Conservation (phyloP, 2,888 invertebrate genomes). For the Ganaspis brasiliensis region DNA sequence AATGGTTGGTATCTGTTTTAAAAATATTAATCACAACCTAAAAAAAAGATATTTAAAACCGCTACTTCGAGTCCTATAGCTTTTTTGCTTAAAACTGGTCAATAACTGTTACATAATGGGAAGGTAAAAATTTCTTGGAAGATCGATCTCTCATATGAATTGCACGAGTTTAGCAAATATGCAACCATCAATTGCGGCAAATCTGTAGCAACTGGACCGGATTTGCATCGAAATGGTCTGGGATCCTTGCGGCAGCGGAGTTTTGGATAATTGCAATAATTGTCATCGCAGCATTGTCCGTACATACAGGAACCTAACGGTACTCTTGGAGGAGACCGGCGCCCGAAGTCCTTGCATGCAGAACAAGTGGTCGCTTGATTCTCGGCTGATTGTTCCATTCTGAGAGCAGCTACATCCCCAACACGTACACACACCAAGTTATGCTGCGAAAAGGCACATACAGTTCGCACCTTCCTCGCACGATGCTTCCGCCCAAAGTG, state of each 20-base stretch:
- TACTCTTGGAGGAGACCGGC: slow-evolving; percentile 71
- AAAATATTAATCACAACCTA: no score
- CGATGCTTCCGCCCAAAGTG: slow-evolving; percentile 56
- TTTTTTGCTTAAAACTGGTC: no score
- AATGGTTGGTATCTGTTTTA: no score
- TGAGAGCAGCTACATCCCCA: slow-evolving; percentile 71
- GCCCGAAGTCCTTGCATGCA: slow-evolving; percentile 69
- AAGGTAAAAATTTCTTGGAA: not conserved
- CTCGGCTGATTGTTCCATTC: slow-evolving; percentile 80
- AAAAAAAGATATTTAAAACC: no score
- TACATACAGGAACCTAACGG: slow-evolving; percentile 56
- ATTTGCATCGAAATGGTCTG: slow-evolving; percentile 74
- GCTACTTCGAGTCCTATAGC: no score
- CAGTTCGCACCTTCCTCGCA: slow-evolving; percentile 54
- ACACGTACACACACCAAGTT: slow-evolving; percentile 51
- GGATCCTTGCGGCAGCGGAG: slow-evolving; percentile 48
- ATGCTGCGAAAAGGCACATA: slow-evolving; percentile 56
- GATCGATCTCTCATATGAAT: not conserved
- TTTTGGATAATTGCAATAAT: slow-evolving; percentile 78
- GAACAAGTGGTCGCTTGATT: slow-evolving; percentile 80
- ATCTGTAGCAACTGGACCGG: slow-evolving; percentile 40
- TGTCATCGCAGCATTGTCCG: slow-evolving; percentile 75
- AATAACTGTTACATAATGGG: no score
- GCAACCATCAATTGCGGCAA: not conserved
- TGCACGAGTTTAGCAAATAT: slow-evolving; percentile 1